A percentile compares a stretch with the other conserved stretches of the same genome.
phyloP scores from a whole-genome alignment of 2,888 invertebrate genomes.

The Coleophora flavipennella region DNA sequence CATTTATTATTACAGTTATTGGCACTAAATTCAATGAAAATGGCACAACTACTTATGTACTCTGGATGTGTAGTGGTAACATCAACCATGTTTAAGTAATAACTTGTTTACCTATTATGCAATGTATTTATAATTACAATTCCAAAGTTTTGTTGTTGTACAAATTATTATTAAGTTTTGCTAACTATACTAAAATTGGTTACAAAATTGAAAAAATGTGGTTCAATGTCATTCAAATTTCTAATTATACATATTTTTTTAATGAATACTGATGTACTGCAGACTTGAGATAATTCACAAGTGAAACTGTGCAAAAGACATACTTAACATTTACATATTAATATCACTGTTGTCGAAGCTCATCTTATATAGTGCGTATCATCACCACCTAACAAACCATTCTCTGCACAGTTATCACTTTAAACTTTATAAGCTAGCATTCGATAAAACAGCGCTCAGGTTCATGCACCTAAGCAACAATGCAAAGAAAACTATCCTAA shows the following conservation, averaged over 20 bases:
- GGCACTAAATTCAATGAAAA: constrained; percentile 67
- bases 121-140: constrained; percentile 43
- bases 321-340: constrained; percentile 44
- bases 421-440: constrained; percentile 31
- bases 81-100: constrained; percentile 30
- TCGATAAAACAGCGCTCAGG: constrained; percentile 20
- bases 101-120: constrained; percentile 31
- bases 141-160: constrained; percentile 35
- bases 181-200: constrained; percentile 61
- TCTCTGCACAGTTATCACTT: constrained; percentile 60
- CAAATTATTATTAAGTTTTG: constrained; percentile 56
- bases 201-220: constrained; percentile 61
- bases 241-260: constrained; percentile 60
- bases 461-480: constrained; percentile 25
- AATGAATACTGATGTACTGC: constrained; percentile 59
- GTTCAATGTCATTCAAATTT: constrained; percentile 44
- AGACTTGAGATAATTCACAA: constrained; percentile 46
- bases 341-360: constrained; percentile 61
- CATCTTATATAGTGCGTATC: constrained; percentile 31
- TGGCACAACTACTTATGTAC: constrained; percentile 68
- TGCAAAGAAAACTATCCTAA: constrained; percentile 14
- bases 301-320: constrained; percentile 61
- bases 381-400: constrained; percentile 38
- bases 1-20: constrained; percentile 71
- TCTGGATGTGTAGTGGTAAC: constrained; percentile 43